Base-by-base conservation (phyloP, 2,888 invertebrate species). In the Agelastica alni region DNA sequence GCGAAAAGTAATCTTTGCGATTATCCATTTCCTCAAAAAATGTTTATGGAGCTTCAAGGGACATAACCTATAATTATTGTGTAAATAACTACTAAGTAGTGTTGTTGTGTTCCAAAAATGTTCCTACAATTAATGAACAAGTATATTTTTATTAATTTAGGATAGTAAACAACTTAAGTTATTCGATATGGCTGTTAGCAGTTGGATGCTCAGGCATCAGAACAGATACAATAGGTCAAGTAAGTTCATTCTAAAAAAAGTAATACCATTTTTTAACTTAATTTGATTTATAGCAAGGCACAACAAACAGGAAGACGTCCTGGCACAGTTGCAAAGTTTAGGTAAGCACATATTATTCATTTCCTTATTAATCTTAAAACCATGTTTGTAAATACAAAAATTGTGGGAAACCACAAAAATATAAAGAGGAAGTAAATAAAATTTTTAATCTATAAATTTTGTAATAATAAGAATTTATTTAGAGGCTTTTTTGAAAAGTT, bases 191-290 rank as follows among this genome's bases (percentile, higher is more conserved):
- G 80, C 81, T 69, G 78, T 80, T 69, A 78, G 81, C 60, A 79
- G 79, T 73, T 82, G 80, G 79, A 79, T 80, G 77, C 70, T 80
- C 64, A 77, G 81, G 68, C 79, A 76, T 61, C 71, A 71, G 61
- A 78, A 68, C 74, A 77, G 72, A 75, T 79, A 46, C 36, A 53
- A 72, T 72, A 78, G 78, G 72, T 65, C 78, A 71, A 67, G 71
- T 73, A 71, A 64, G 68, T 64, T 64, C 26, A 16, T 61, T 59
- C 18, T 39, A 37, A 46, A 48, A 57, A 45, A 54, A 32, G 7
- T 20, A 32, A 39, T 51, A 20, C 9, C 12, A 42, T 30, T 47
- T 58, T 31, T 13, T 39, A 26, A 52, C 28, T 14, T 47, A 12
- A 43, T 54, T 12, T 47, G 52, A 45, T 54, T 78, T 79, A 59